phyloP scores from a whole-genome alignment of 2,797 vertebrate genomes.

The Nothura maculosa region DNA sequence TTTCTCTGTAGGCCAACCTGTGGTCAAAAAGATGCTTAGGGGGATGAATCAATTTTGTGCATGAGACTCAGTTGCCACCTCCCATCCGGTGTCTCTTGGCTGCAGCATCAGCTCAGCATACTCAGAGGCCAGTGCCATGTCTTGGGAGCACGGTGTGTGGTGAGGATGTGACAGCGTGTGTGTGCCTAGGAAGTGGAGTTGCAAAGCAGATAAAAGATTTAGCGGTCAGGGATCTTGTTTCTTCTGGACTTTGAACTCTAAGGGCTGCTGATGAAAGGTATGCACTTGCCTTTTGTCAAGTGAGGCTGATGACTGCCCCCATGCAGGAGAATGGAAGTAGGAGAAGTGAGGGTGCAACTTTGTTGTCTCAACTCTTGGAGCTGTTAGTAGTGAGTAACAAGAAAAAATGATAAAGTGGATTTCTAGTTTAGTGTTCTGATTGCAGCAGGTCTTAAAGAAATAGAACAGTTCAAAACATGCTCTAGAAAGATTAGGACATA shows the following conservation, averaged over 20 bases:
- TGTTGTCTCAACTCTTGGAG: neutral
- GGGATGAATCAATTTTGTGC: neutral
- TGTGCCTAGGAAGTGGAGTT: too few relatives aligned
- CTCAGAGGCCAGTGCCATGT: fast-evolving
- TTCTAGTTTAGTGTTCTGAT: neutral
- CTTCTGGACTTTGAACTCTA: neutral
- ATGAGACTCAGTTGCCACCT: fast-evolving
- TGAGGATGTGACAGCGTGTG: neutral
- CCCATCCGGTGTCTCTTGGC: neutral
- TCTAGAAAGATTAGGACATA: neutral
- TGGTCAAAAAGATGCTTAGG: neutral
- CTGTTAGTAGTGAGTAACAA: neutral
- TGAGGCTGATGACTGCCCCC: neutral
- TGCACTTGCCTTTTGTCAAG: neutral
- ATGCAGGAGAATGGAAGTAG: too few relatives aligned
- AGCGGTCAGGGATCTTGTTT: neutral
- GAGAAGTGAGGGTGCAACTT: neutral
- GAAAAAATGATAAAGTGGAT: neutral
- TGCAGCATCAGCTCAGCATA: fast-evolving
- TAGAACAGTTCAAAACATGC: neutral
- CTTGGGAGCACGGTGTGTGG: neutral
- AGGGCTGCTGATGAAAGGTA: neutral
- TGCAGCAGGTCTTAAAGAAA: neutral
- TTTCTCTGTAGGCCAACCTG: fast-evolving
- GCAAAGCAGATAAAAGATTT: neutral